Evolutionary conservation across 2,888 invertebrate species (phyloP).

Genomic region (Lottia gigantea): DNA sequence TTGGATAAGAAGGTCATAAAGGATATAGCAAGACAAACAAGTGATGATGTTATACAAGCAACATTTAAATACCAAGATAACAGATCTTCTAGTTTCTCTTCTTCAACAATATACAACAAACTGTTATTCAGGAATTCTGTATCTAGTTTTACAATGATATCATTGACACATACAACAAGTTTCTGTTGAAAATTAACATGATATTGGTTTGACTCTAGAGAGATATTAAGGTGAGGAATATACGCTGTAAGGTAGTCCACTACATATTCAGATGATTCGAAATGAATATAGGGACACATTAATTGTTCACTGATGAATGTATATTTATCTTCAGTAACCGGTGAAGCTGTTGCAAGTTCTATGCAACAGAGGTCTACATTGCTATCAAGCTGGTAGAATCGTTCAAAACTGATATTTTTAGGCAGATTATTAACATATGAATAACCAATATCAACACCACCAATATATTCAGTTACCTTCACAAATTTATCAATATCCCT

Average conservation of each 20-base stretch:
- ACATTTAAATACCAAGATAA: conserved; percentile 22
- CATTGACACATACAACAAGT: conserved; percentile 16
- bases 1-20: conserved; percentile 34
- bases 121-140: not conserved
- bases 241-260: not conserved
- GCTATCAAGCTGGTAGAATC: not conserved
- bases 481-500: not conserved
- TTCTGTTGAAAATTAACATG: conserved; percentile 6
- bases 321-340: not conserved
- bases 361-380: conserved; percentile 13
- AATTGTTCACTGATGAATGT: conserved; percentile 12
- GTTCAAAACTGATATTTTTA: not conserved
- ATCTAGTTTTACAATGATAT: conserved; percentile 7
- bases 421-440: not conserved
- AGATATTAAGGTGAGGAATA: conserved; percentile 12
- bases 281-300: conserved; percentile 14
- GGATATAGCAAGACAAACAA: conserved; percentile 29
- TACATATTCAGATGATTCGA: conserved; percentile 9
- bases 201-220: conserved; percentile 15
- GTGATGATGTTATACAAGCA: conserved; percentile 23
- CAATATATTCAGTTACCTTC: not conserved
- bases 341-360: not conserved
- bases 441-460: not conserved
- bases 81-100: not conserved
- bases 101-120: not conserved